Conservation (phyloP, 1,140 invertebrate species). For the Lepidurus apus region DNA sequence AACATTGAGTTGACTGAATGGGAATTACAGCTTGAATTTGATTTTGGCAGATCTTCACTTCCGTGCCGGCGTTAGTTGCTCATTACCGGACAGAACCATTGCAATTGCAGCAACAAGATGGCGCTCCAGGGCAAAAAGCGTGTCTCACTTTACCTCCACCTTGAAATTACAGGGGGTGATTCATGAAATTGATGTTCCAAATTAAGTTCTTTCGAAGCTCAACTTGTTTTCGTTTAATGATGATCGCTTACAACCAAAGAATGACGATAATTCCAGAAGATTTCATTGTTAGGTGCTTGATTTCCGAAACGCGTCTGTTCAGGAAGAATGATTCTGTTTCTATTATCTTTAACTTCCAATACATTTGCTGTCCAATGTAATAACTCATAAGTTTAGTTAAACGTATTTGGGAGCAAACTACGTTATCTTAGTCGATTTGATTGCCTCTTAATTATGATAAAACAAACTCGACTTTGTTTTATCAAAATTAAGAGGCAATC, state of each 20-base stretch:
- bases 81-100: constrained; percentile 9
- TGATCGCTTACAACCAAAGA: not conserved
- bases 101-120: constrained; percentile 14
- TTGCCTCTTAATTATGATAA: too few relatives aligned
- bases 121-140: not conserved
- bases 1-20: not conserved
- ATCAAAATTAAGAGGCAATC: too few relatives aligned
- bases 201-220: not conserved
- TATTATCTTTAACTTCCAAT: not conserved
- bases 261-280: not conserved
- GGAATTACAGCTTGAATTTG: not conserved
- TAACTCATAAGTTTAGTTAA: too few relatives aligned
- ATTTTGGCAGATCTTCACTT: not conserved
- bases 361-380: not conserved
- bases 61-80: not conserved
- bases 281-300: not conserved
- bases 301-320: not conserved
- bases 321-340: not conserved
- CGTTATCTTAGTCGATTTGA: too few relatives aligned
- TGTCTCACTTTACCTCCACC: not conserved
- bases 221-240: not conserved
- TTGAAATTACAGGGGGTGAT: not conserved
- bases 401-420: too few relatives aligned
- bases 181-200: too few relatives aligned
- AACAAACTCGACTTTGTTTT: too few relatives aligned